A percentile compares a stretch with the other conserved stretches of the same genome.
These are phyloP conservation scores for Hecatera dysodea DNA, from an alignment of 2,888 invertebrate species.

Conservation along the genomic window DNA sequence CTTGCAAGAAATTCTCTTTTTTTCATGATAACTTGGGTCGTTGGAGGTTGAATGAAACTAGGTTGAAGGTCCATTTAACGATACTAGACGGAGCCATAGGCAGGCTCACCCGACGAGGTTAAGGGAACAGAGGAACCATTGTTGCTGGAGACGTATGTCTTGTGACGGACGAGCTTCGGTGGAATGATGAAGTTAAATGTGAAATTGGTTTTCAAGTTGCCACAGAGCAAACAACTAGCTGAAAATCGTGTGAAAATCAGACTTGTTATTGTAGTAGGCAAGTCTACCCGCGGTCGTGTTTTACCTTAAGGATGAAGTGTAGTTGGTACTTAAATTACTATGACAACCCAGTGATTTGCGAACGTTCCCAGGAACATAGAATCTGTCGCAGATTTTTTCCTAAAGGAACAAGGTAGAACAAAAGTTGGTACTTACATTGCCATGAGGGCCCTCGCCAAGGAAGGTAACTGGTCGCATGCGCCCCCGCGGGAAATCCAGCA, in stretches of 20 bases:
- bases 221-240: neutral
- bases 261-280: too few species aligned
- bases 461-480: constrained; percentile 95
- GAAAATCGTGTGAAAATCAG: neutral
- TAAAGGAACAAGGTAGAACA: too few species aligned
- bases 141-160: too few species aligned
- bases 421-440: constrained; percentile 92
- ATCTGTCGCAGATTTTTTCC: neutral
- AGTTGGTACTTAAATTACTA: neutral
- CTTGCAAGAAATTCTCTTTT: too few species aligned
- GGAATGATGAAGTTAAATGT: too few species aligned
- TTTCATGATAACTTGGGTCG: too few species aligned
- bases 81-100: neutral
- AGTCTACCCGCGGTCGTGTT: too few species aligned
- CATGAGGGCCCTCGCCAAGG: constrained; percentile 96
- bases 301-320: neutral
- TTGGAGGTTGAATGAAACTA: too few species aligned
- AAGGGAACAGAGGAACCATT: neutral
- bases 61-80: too few species aligned
- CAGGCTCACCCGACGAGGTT: neutral
- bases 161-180: too few species aligned
- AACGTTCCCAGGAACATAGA: neutral
- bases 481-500: constrained; percentile 95
- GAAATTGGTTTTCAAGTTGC: neutral
- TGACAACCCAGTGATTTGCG: too few species aligned